Base-by-base conservation (phyloP, 2,888 invertebrate species). In the Osmoderma eremita region DNA sequence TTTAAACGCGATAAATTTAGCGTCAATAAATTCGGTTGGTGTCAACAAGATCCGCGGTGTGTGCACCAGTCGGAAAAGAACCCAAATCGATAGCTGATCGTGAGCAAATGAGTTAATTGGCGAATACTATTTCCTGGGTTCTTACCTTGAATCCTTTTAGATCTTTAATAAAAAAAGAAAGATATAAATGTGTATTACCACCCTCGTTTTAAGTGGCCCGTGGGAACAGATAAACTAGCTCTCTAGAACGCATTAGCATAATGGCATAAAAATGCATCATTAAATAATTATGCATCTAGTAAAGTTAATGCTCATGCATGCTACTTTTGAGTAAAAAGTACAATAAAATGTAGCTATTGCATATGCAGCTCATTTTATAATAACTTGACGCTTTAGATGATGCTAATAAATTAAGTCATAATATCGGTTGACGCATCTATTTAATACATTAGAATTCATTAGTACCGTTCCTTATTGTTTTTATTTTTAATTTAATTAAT, bases 1-100 rank as follows among this genome's bases (percentile, higher is more conserved):
- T 24, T 53, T 42, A 63, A 41, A 42, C 39, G 51, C 63, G 53
- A 63, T 63, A 63, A 63, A 63, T 63, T 51, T 30, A 12, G 41
- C 45, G 45, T 30, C 58, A 45, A 61, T 61, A 61, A 61, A 61
- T 61, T 61, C 45, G 15, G 58, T 61, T 45, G 58, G 58, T 45
- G 58, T 45, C 58, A 48, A 45, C 30, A 61, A 61, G 45, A 61
- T 15, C 45, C n/a, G 10, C 24, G 38, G 13, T 12, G 10, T 36
- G 45, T 45, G 45, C 58, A 61, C n/a, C 24, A 30, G 13, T 15
- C 30, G 45, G 15, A 24, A 10, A 30, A 12, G 10, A 24, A 10
- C n/a, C 39, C n/a, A 10, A 54, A 54, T 54, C 54, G 30, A 61
- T 17, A 45, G 17, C 17, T 36, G 18, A 61, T 61, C 20, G 15